phyloP scores from a whole-genome alignment of 2,797 vertebrate genomes.

The Perodicticus potto region DNA sequence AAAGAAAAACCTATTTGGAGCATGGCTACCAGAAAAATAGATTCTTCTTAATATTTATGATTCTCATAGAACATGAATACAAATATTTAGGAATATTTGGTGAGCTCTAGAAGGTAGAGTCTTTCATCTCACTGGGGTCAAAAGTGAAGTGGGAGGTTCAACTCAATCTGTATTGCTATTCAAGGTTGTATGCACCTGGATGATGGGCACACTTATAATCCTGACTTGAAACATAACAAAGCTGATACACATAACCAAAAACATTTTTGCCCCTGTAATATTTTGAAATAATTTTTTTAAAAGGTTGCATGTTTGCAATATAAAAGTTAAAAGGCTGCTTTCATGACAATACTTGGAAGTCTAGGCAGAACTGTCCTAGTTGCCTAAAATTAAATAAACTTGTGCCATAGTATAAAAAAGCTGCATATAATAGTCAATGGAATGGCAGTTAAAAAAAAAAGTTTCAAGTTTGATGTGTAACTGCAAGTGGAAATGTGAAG shows the following conservation, averaged over 20 bases:
- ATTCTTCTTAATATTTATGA: neutral
- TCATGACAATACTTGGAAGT: neutral
- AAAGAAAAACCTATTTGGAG: neutral
- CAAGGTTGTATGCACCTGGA: neutral
- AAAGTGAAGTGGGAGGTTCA: neutral
- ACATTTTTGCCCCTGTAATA: no score
- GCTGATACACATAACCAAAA: no score
- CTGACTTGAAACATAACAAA: no score
- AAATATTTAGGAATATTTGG: slow-evolving; percentile 17
- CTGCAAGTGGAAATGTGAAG: neutral
- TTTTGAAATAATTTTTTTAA: neutral
- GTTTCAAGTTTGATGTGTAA: neutral
- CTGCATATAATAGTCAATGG: neutral
- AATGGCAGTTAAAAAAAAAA: neutral
- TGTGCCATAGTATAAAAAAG: slow-evolving; percentile 11
- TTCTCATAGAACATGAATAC: neutral
- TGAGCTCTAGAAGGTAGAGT: neutral
- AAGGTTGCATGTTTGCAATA: neutral
- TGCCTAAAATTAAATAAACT: neutral
- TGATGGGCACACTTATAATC: no score
- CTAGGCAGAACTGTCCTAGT: neutral
- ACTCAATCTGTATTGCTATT: neutral
- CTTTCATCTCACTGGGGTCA: neutral
- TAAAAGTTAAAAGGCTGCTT: neutral
- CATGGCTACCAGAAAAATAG: neutral